Evolutionary conservation across 2,888 invertebrate genomes (phyloP).

Genomic region (Xestia ashworthii): DNA sequence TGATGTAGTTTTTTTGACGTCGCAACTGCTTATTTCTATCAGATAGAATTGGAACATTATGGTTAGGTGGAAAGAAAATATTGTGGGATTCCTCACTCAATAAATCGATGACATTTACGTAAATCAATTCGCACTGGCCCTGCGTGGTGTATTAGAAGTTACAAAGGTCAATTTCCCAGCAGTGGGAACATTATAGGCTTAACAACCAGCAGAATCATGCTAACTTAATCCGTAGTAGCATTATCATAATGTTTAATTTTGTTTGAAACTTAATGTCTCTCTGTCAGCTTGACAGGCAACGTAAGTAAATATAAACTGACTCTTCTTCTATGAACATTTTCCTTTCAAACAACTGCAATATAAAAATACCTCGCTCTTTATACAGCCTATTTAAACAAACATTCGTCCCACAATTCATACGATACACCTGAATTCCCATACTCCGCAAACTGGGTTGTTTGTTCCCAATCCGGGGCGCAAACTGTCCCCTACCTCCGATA

Average conservation of each 20-base stretch:
- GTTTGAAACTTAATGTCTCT: neutral
- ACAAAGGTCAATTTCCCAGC: neutral
- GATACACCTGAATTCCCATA: conserved; percentile 42
- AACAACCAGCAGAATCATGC: neutral
- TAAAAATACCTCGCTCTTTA: neutral
- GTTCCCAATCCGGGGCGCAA: conserved; percentile 64
- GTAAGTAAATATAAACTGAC: neutral
- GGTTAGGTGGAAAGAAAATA: neutral
- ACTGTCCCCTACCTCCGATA: conserved; percentile 54
- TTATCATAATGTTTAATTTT: neutral
- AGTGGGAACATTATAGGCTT: neutral
- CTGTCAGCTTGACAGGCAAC: neutral
- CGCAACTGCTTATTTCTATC: neutral
- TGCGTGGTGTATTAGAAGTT: neutral
- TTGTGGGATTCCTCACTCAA: neutral
- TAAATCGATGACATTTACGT: neutral
- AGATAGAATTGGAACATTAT: neutral
- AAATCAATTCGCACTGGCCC: neutral
- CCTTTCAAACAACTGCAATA: neutral
- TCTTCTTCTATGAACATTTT: neutral
- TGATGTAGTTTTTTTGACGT: neutral
- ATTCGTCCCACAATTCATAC: conserved; percentile 1
- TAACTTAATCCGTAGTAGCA: neutral
- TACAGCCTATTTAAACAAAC: conserved; percentile 14
- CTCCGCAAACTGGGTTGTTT: conserved; percentile 55